These are phyloP conservation scores for Dendrolimus houi DNA, from an alignment of 2,888 invertebrate genomes.

Conservation along the genomic window DNA sequence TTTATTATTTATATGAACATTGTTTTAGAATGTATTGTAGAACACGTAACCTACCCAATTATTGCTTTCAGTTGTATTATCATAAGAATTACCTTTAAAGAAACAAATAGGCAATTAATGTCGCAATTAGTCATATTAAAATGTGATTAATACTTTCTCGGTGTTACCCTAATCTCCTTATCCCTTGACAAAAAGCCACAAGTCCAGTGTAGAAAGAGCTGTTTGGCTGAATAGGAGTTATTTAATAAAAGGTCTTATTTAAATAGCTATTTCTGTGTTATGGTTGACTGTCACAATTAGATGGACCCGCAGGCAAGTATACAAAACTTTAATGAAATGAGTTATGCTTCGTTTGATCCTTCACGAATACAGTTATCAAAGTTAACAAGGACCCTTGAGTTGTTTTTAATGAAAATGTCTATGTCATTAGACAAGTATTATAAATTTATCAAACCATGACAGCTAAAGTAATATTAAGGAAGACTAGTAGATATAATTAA, in stretches of 20 bases:
- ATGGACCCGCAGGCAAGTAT: slow-evolving; percentile 51
- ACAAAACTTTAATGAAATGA: slow-evolving; percentile 61
- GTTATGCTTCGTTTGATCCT: slow-evolving; percentile 60
- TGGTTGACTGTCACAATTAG: slow-evolving; percentile 32
- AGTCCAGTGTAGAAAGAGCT: slow-evolving; percentile 21
- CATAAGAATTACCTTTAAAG: background rate
- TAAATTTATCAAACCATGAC: background rate
- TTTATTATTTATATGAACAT: too few relatives aligned
- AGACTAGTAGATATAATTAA: too few relatives aligned
- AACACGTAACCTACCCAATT: too few relatives aligned
- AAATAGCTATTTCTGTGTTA: slow-evolving; percentile 14
- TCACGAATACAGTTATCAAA: slow-evolving; percentile 51
- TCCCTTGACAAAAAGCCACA: slow-evolving; percentile 25
- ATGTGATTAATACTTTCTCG: slow-evolving; percentile 59
- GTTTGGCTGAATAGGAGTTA: slow-evolving; percentile 2
- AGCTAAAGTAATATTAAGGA: background rate
- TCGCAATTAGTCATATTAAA: slow-evolving; percentile 65
- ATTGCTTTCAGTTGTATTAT: too few relatives aligned
- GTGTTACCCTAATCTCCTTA: slow-evolving; percentile 39
- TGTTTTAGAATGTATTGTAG: too few relatives aligned
- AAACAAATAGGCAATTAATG: slow-evolving; percentile 39
- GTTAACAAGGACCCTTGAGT: slow-evolving; percentile 42
- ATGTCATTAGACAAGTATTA: background rate
- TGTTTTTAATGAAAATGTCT: slow-evolving; percentile 50
- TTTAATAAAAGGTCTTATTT: slow-evolving; percentile 14